Evolutionary conservation across 2,113 vertebrate genomes (phyloP), one percentile per base, ranked within the genome.

Genomic region (Saguinus midas): DNA sequence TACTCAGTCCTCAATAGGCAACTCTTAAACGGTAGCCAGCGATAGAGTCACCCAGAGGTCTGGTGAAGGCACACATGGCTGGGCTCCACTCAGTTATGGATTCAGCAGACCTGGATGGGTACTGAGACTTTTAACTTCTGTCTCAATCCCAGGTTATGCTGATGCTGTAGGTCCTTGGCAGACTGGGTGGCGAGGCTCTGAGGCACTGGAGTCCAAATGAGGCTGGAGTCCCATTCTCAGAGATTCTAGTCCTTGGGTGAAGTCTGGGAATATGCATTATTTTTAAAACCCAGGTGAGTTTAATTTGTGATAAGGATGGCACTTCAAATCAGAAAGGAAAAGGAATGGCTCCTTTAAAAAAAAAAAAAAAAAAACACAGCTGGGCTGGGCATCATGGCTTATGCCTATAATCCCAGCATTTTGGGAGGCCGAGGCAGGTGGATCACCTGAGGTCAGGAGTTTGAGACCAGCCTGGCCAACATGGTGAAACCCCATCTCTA

Each of bases 131-230:
- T 3, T 11, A 37, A 80, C 61, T 94, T 16, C 68, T 57, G 20
- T 25, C 40, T 10, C 35, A 37, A 27, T 40, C 43, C 40, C 57
- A 25, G 45, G 52, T 25, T 52, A 17, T 0, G 10, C 6, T 1
- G 0, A 1, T 13, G 58, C 25, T 17, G 14, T 23, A 14, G 20
- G 16, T 6, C 68, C 25, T 14, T 50, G 0, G 17, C 29, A n/a
- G 66, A 52, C 73, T 37, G 23, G 14, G 17, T 0, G 12, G 29
- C 21, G 1, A 87, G 58, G 45, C 82, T 50, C 90, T 8, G 3
- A 48, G 37, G 11, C 6, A 17, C n/a, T 52, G 40, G 17, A 23
- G 8, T 50, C 78, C 55, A 27, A 3, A 17, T 1, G 8, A 8
- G 29, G 32, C 3, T 66, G 64, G 55, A 37, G 11, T n/a, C 52